Conservation (phyloP, 1,140 invertebrate species). For the Lysiphlebus fabarum region DNA sequence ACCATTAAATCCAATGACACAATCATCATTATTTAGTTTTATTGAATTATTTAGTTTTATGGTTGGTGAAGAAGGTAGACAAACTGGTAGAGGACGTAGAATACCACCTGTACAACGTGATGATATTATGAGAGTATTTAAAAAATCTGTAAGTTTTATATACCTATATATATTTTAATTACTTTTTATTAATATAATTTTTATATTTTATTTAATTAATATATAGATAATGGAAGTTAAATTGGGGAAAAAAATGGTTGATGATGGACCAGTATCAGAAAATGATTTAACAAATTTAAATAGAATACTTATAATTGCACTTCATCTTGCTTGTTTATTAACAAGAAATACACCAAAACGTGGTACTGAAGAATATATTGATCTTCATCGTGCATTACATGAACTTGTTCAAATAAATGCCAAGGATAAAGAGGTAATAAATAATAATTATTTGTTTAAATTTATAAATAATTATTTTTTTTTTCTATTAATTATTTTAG, state of each 20-base stretch:
- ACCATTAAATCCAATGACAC: slow-evolving; percentile 91
- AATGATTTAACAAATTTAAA: slow-evolving; percentile 75
- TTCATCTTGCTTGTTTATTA: slow-evolving; percentile 76
- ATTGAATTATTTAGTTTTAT: slow-evolving; percentile 94
- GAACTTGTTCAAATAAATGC: slow-evolving; percentile 76
- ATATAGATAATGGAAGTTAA: slow-evolving; percentile 54
- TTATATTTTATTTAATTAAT: slow-evolving; percentile 4
- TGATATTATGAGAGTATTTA: slow-evolving; percentile 79
- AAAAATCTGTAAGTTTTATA: slow-evolving; percentile 64
- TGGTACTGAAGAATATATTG: slow-evolving; percentile 54
- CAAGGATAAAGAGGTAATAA: slow-evolving; percentile 44
- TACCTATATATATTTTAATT: slow-evolving; percentile 10
- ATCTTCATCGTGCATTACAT: slow-evolving; percentile 65
- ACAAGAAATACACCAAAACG: slow-evolving; percentile 60
- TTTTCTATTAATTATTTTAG: slow-evolving; percentile 38
- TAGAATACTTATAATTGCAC: slow-evolving; percentile 78
- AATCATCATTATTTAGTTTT: slow-evolving; percentile 88
- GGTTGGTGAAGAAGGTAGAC: slow-evolving; percentile 73
- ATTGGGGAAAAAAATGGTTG: slow-evolving; percentile 51
- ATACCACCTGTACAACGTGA: slow-evolving; percentile 75
- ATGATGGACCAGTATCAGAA: slow-evolving; percentile 61
- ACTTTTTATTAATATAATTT: too few relatives aligned
- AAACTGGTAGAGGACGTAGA: slow-evolving; percentile 66
- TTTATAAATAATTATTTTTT: not conserved
- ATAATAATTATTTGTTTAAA: not conserved